Evolutionary conservation across 2,113 vertebrate species (phyloP), one percentile per base, ranked within the genome.

Genomic region (Felis catus): DNA sequence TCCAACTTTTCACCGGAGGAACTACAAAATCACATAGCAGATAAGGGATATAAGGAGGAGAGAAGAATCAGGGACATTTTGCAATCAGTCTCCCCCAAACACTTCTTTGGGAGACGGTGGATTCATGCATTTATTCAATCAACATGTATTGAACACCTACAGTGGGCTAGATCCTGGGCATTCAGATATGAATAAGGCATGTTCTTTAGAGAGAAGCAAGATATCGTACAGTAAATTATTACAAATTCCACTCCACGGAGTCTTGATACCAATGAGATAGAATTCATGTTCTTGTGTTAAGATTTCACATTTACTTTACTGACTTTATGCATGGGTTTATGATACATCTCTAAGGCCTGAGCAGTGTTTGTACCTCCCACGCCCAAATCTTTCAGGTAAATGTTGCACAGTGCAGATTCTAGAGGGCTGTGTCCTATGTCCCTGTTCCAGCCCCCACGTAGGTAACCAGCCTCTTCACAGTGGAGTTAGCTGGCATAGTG

Each of bases 371-470:
- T 15, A 14, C 27, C 51, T 33, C 73, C 51, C 27, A 36, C 21
- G 4, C 25, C 33, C 8, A 1, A 8, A 23, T 63, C 91, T 66
- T 66, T 66, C 55, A n/a, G 71, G 21, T 84, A 53, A 29, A 14
- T 9, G 12, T 70, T 53, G 61, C 78, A 45, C 0, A 0, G 5
- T 9, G 36, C 14, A n/a, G 81, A 36, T 14, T n/a, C 16, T 8
- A 39, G 33, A 27, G 39, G 19, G 33, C 10, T 23, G 2, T 6
- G 10, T 78, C 9, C 8, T n/a, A 1, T 45, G 55, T 68, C 58
- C 5, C 14, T 5, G 18, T 48, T 23, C 14, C 66, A 48, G 14
- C n/a, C 25, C 31, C 8, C 11, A 0, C 19, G 5, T 53, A 39
- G 39, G 83, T n/a, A 19, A 53, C 71, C 7, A 3, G 58, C 55